Evolutionary conservation across 2,797 vertebrate genomes (phyloP).

Genomic region (Phataginus tetradactyla): DNA sequence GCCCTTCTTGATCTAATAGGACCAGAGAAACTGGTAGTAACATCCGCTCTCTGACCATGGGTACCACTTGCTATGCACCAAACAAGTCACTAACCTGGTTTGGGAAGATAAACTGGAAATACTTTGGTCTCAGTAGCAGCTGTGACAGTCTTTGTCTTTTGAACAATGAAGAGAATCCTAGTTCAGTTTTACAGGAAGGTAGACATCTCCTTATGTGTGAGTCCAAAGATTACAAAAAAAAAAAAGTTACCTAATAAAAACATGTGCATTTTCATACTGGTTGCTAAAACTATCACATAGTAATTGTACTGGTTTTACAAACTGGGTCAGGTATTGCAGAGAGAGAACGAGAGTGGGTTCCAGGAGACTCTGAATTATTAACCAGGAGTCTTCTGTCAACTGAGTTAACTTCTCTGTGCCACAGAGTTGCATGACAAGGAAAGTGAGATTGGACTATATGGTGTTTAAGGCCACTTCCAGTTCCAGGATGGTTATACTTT

Average conservation of each 20-base stretch:
- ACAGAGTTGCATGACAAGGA: background rate
- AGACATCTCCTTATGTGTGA: background rate
- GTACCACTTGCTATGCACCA: background rate
- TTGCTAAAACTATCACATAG: background rate
- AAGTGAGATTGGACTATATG: background rate
- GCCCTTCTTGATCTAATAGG: background rate
- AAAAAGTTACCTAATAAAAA: background rate
- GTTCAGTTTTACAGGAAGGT: background rate
- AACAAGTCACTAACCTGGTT: background rate
- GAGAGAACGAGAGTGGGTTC: background rate
- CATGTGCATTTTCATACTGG: background rate
- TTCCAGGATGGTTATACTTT: background rate
- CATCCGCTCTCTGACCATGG: background rate
- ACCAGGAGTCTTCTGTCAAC: background rate
- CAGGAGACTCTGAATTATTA: background rate
- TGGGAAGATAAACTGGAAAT: background rate
- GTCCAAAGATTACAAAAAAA: background rate
- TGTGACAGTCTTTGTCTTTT: background rate
- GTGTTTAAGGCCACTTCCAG: background rate
- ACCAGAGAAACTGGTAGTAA: too few species aligned
- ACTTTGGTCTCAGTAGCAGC: background rate
- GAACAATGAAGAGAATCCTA: slow-evolving; percentile 4
- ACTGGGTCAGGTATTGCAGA: background rate
- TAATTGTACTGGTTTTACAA: background rate
- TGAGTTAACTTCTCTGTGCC: background rate